phyloP scores from a whole-genome alignment of 1,140 invertebrate genomes.

The Brachionus manjavacas region DNA sequence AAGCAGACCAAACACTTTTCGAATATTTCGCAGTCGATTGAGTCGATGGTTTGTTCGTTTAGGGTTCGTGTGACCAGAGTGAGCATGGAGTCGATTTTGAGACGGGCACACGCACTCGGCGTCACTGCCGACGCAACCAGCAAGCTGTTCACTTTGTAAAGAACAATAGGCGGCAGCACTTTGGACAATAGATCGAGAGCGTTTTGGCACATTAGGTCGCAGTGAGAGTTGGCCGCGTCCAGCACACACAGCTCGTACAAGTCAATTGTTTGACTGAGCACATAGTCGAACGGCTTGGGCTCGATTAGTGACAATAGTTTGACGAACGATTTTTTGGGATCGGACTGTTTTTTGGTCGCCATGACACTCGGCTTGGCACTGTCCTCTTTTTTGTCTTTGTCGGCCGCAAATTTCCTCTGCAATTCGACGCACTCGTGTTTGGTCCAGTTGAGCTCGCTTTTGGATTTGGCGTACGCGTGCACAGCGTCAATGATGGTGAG shows the following conservation, averaged over 20 bases:
- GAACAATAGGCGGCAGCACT: background rate
- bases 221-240: background rate
- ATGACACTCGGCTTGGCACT: background rate
- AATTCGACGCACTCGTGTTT: constrained; percentile 80
- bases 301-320: background rate
- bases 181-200: background rate
- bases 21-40: constrained; percentile 36
- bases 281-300: constrained; percentile 28
- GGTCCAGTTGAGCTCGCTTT: constrained; percentile 92
- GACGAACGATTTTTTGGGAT: background rate
- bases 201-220: background rate
- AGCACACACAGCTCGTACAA: background rate
- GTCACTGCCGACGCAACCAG: background rate
- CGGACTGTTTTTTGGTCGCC: background rate
- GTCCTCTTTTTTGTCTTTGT: constrained; percentile 16
- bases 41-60: background rate
- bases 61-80: background rate
- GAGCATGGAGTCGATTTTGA: background rate
- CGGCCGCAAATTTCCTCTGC: constrained; percentile 57
- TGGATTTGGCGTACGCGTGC: constrained; percentile 86
- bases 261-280: background rate
- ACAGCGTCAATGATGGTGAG: constrained; percentile 86
- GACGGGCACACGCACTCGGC: background rate
- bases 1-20: constrained; percentile 24
- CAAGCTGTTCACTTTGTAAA: background rate